Base-by-base conservation (phyloP, 1,140 invertebrate species). In the Gryon sp. region DNA sequence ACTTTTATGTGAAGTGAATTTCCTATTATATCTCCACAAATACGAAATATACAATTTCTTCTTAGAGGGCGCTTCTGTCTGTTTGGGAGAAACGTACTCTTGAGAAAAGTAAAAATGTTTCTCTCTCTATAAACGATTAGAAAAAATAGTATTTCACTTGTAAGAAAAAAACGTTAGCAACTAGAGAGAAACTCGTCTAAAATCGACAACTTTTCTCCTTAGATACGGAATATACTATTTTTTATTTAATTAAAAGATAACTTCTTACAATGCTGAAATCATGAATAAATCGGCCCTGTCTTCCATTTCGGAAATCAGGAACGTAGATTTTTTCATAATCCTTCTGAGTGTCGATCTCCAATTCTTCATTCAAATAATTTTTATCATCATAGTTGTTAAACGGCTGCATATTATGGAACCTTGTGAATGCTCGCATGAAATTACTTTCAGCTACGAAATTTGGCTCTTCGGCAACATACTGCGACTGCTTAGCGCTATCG, bases 251-350 rank as follows among this genome's bases (percentile, higher is more conserved):
- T 24, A 12, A 12, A 34, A 34, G 11, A 24, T 34, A 9, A 6
- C n/a, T 24, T 14, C 90, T 84, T 86, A 93, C 93, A 72, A 91
- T 90, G 73, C 92, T 93, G 84, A 98, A 98, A 87, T 98, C 96
- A 82, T 98, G 96, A 80, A 97, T 93, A 81, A 97, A 96, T 32
- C 94, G 90, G 16, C 95, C 95, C 19, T 91, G 90, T 20, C 92
- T 91, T 14, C 94, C 95, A 70, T 94, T 92, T 72, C 90, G 91
- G 79, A 96, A 95, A 80, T 94, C 91, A 9, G 95, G 95, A 6
- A 96, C 93, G 83, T 94, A 91, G 79, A 96, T 93, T 81, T 93
- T 93, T 78, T 95, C 94, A 83, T 92, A 94, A 55, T 92, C 90
- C 26, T 92, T 91, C 19, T 91, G 90, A 16, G 93, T 83, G 82